These are phyloP conservation scores for Diloba caeruleocephala DNA, from an alignment of 2,888 invertebrate genomes.

Conservation along the genomic window DNA sequence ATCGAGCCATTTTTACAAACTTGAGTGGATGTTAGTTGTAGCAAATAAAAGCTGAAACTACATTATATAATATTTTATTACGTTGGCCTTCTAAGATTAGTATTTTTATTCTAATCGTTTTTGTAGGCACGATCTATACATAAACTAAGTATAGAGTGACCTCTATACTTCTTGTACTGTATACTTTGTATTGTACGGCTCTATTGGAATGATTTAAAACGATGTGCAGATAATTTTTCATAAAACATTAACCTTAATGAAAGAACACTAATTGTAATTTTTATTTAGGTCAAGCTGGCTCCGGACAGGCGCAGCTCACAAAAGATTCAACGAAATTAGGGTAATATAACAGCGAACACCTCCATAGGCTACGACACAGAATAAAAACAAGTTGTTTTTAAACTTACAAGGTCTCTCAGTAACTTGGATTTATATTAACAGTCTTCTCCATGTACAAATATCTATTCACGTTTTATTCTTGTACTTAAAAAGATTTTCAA, in stretches of 20 bases:
- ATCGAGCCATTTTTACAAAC: slow-evolving; percentile 27
- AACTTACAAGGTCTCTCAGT: slow-evolving; percentile 49
- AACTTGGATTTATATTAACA: slow-evolving; percentile 10
- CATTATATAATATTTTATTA: slow-evolving; percentile 10
- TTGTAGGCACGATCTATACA: too few species aligned
- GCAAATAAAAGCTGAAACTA: slow-evolving; percentile 11
- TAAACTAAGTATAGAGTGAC: too few species aligned
- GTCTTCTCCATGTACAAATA: too few species aligned
- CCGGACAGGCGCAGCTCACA: slow-evolving; percentile 60
- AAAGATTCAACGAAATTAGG: slow-evolving; percentile 59
- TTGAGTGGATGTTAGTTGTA: slow-evolving; percentile 3
- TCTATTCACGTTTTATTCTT: too few species aligned
- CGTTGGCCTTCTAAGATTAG: not conserved
- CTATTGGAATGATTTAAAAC: slow-evolving; percentile 6
- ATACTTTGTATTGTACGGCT: too few species aligned
- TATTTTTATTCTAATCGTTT: not conserved
- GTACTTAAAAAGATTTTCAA: too few species aligned
- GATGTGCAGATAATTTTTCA: slow-evolving; percentile 3
- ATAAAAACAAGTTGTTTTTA: slow-evolving; percentile 59
- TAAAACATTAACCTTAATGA: slow-evolving; percentile 43
- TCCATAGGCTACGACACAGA: slow-evolving; percentile 41
- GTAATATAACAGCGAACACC: slow-evolving; percentile 55
- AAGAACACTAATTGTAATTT: slow-evolving; percentile 60
- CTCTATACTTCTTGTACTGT: too few species aligned
- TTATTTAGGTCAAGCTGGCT: slow-evolving; percentile 69